phyloP scores from a whole-genome alignment of 2,797 vertebrate genomes.

The Toxotes lorentzi region DNA sequence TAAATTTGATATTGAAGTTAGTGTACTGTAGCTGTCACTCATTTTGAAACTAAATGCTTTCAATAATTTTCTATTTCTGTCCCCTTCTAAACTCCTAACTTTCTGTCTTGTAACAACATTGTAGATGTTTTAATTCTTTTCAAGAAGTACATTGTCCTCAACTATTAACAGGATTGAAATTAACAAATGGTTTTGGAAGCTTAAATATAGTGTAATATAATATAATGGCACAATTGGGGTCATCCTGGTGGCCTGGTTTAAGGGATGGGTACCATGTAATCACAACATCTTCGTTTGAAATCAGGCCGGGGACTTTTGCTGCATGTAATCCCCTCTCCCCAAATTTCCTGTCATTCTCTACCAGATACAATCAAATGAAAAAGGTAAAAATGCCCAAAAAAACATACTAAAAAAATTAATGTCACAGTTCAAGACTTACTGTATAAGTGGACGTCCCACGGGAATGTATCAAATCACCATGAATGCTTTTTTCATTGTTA shows the following conservation, averaged over 20 bases:
- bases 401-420: not conserved
- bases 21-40: not conserved
- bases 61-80: not conserved
- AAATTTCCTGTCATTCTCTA: slow-evolving; percentile 19
- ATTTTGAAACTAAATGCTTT: not conserved
- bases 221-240: not conserved
- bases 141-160: not conserved
- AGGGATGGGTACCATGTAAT: not conserved
- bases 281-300: slow-evolving; percentile 6
- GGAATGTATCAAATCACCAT: slow-evolving; percentile 6
- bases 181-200: not conserved
- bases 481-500: slow-evolving; percentile 27
- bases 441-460: not conserved
- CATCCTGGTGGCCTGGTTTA: not conserved
- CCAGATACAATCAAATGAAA: slow-evolving; percentile 5
- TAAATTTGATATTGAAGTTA: not conserved
- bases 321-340: not conserved
- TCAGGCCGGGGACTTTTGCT: not conserved
- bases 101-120: not conserved
- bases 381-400: not conserved
- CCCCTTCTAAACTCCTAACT: not conserved
- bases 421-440: not conserved
- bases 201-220: not conserved
- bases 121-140: not conserved
- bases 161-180: not conserved